Evolutionary conservation across 64 coral and sea anemone species (phyloP), one percentile per base, ranked within the genome.

Genomic region (Montipora cactus): DNA sequence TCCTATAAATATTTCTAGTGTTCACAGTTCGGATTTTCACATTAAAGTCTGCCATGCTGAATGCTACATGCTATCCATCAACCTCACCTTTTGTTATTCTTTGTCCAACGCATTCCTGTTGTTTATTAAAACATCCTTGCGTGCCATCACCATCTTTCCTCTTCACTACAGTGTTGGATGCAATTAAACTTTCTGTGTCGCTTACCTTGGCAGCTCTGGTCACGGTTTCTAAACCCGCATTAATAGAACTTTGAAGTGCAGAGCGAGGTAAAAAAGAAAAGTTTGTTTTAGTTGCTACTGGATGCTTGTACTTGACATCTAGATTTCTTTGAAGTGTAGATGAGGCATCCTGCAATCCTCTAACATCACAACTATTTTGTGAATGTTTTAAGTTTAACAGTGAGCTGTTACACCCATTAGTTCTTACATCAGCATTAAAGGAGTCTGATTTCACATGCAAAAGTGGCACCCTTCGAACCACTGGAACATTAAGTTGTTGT

Each of bases 401-500:
- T 46, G 46, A 49, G 15, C 13, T 46, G 44, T 19, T 19, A 13
- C 47, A 18, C 3, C 9, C 61, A 64, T 57, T 11, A 8, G 53
- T 57, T 57, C 14, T 64, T 64, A 64, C 13, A 11, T 15, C 61
- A 64, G 4, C 49, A 22, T 71, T 49, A 0, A 50, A 14, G 28
- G 28, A 23, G 12, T 48, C 70, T 44, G 88, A 58, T 68, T 90
- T 79, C 19, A 90, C 51, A 45, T 79, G 59, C 57, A 90, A 79
- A 55, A 78, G 25, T 14, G 71, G n/a, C 73, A 64, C 45, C 59
- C 76, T 76, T 21, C 82, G 66, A 0, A 86, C 66, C 49, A 16
- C 66, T 49, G 82, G 82, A 86, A 86, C 47, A 48, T 25, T 62
- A 14, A 88, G 18, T 49, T 83, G 61, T 21, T 93, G 92, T 69